Evolutionary conservation across 1,140 invertebrate species (phyloP).

Genomic region (Diorhabda sublineata): DNA sequence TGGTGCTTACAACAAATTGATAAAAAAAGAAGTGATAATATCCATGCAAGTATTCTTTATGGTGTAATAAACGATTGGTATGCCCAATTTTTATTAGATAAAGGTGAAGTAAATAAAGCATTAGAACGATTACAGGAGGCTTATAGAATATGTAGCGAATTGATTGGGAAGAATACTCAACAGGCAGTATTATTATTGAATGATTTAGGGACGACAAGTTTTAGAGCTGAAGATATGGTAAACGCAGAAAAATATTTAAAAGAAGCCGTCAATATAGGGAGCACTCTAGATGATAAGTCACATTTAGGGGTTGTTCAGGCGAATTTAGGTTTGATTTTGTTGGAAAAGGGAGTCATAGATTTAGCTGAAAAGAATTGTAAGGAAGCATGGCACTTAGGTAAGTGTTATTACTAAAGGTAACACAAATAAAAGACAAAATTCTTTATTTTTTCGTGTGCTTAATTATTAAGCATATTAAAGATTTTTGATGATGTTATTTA

Average conservation of each 20-base stretch:
- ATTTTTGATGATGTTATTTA: too few species aligned
- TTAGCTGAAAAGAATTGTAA: slow-evolving; percentile 70
- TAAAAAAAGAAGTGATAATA: slow-evolving; percentile 51
- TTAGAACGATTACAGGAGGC: slow-evolving; percentile 65
- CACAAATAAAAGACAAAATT: slow-evolving; percentile 54
- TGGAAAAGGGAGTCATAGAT: slow-evolving; percentile 64
- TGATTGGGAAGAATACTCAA: slow-evolving; percentile 64
- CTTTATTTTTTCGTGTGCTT: slow-evolving; percentile 30
- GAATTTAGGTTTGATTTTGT: slow-evolving; percentile 77
- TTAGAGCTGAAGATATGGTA: slow-evolving; percentile 60
- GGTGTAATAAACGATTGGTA: slow-evolving; percentile 78
- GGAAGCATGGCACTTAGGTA: slow-evolving; percentile 64
- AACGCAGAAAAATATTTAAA: slow-evolving; percentile 67
- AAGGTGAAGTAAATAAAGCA: slow-evolving; percentile 61
- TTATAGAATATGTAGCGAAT: slow-evolving; percentile 60
- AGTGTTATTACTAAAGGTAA: slow-evolving; percentile 46
- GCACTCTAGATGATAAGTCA: slow-evolving; percentile 57
- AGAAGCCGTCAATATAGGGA: slow-evolving; percentile 66
- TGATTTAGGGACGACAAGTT: slow-evolving; percentile 75
- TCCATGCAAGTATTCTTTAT: slow-evolving; percentile 59
- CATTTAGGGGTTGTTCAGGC: slow-evolving; percentile 72
- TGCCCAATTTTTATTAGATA: slow-evolving; percentile 67
- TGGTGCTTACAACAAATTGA: slow-evolving; percentile 71
- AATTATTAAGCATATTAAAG: too few species aligned
- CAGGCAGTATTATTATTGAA: slow-evolving; percentile 78